Evolutionary conservation across 2,797 vertebrate genomes (phyloP).

Genomic region (Telmatherina bonti): DNA sequence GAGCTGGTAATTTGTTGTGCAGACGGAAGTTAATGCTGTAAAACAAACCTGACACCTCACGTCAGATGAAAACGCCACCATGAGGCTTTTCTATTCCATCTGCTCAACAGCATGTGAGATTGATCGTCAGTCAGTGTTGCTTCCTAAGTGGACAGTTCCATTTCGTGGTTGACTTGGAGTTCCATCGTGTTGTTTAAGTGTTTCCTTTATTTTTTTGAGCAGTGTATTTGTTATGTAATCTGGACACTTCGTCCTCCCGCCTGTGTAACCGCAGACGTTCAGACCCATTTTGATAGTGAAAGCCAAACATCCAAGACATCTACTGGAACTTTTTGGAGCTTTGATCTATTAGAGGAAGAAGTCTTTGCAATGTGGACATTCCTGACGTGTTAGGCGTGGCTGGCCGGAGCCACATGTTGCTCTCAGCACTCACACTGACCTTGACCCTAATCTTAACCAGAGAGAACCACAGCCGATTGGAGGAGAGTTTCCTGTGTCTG

Average conservation of each 20-base stretch:
- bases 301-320: neutral
- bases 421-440: neutral
- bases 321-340: neutral
- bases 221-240: no score
- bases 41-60: constrained; percentile 4
- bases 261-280: neutral
- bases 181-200: no score
- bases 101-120: no score
- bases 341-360: neutral
- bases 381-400: neutral
- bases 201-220: no score
- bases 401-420: neutral
- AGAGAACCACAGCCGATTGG: no score
- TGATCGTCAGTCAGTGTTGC: no score
- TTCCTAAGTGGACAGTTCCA: no score
- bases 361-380: neutral
- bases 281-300: neutral
- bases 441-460: neutral
- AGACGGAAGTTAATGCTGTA: constrained; percentile 8
- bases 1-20: neutral
- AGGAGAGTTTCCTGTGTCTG: neutral
- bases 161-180: no score
- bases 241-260: neutral
- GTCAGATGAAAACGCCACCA: neutral
- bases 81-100: no score